Evolutionary conservation across 2,888 invertebrate species (phyloP).

Genomic region (Cancer borealis): DNA sequence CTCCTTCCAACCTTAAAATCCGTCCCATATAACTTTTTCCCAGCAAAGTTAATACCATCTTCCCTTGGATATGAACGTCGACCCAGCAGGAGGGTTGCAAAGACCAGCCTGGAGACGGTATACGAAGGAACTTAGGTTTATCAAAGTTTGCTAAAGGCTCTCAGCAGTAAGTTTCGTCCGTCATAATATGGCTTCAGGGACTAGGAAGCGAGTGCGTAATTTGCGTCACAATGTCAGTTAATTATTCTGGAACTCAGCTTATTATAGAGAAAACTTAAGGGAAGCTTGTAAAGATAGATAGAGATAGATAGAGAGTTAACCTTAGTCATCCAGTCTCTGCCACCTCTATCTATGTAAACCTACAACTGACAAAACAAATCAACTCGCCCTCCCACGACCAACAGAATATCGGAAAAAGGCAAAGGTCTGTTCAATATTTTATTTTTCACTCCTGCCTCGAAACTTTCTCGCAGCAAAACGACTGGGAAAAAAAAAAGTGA

Average conservation of each 20-base stretch:
- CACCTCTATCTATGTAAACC: too few relatives aligned
- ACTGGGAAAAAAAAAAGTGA: too few relatives aligned
- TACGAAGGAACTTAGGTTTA: background rate
- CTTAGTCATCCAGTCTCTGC: too few relatives aligned
- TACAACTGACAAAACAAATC: too few relatives aligned
- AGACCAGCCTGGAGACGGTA: background rate
- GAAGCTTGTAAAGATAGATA: background rate
- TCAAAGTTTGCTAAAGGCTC: background rate
- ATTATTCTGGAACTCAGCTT: background rate
- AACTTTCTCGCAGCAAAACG: too few relatives aligned
- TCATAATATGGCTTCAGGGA: background rate
- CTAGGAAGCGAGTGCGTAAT: background rate
- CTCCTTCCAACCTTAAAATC: background rate
- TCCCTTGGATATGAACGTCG: background rate
- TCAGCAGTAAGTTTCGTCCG: background rate
- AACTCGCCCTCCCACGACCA: too few relatives aligned
- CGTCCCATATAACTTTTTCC: conserved; percentile 2
- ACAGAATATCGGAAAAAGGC: too few relatives aligned
- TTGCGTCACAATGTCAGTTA: conserved; percentile 1
- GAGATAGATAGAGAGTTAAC: too few relatives aligned
- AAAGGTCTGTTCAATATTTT: too few relatives aligned
- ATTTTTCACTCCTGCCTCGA: too few relatives aligned
- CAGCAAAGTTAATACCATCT: background rate
- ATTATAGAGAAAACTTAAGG: background rate
- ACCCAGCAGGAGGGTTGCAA: background rate